Conservation (phyloP, 2,888 invertebrate genomes). For the Metopia argyrocephala region DNA sequence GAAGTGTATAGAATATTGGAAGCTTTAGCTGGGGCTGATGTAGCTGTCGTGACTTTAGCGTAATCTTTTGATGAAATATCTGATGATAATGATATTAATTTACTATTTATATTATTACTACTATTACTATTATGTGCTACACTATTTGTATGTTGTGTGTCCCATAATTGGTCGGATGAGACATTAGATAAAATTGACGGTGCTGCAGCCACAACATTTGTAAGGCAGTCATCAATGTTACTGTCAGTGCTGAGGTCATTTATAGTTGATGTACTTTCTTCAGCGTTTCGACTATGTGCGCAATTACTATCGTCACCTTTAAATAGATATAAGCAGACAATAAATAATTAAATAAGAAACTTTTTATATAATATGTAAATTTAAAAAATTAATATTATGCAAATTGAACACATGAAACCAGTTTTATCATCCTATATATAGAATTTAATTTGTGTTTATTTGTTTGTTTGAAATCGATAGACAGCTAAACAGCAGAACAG, state of each 20-base stretch:
- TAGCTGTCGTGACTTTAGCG: conserved; percentile 31
- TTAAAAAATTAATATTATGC: no score
- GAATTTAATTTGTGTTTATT: no score
- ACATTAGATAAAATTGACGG: conserved; percentile 31
- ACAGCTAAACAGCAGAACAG: no score
- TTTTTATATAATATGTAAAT: neutral
- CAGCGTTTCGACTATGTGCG: conserved; percentile 16
- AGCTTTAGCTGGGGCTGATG: conserved; percentile 44
- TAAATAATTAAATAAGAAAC: neutral
- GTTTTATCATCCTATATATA: no score
- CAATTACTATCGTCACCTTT: conserved; percentile 33
- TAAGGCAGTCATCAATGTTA: conserved; percentile 46
- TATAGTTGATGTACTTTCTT: conserved; percentile 29
- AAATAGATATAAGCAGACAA: neutral
- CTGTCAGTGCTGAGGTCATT: conserved; percentile 44
- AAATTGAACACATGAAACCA: no score
- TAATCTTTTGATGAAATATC: conserved; percentile 31
- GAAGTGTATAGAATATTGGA: conserved; percentile 44
- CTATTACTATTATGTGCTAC: conserved; percentile 30
- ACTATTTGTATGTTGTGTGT: conserved; percentile 17
- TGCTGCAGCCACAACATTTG: conserved; percentile 23
- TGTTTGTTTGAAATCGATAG: no score
- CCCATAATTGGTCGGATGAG: conserved; percentile 42
- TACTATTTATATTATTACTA: conserved; percentile 28
- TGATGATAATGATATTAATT: conserved; percentile 32